Conservation (phyloP, 2,797 vertebrate species). For the Choloepus didactylus region DNA sequence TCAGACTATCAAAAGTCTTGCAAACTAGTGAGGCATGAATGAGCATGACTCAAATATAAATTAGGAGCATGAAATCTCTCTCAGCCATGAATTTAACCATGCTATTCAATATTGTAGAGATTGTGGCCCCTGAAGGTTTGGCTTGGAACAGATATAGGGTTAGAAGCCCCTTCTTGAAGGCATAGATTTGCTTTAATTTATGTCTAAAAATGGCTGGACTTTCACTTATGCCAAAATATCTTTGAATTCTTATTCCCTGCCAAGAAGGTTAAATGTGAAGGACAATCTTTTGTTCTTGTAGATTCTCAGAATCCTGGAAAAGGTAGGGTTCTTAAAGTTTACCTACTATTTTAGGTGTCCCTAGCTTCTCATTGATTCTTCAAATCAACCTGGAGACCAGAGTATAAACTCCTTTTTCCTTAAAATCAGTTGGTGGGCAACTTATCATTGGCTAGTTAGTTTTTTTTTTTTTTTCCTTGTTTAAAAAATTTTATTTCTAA, state of each 20-base stretch:
- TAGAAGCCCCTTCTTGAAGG: neutral
- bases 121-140: neutral
- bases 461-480: neutral
- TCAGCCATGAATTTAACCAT: neutral
- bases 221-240: neutral
- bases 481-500: slow-evolving; percentile 42
- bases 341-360: neutral
- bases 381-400: neutral
- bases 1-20: neutral
- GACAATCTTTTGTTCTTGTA: neutral
- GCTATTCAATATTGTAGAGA: neutral
- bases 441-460: neutral
- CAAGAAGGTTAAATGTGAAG: neutral
- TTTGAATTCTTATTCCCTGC: slow-evolving; percentile 1
- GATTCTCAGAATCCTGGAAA: neutral
- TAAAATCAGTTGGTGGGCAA: neutral
- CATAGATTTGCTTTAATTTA: neutral
- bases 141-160: neutral
- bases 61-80: neutral
- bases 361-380: neutral
- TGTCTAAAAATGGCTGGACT: slow-evolving; percentile 15
- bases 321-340: neutral
- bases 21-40: neutral
- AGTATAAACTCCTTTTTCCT: neutral
- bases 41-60: neutral